Evolutionary conservation across 2,888 invertebrate species (phyloP).

Genomic region (Trachelus troglodyta): DNA sequence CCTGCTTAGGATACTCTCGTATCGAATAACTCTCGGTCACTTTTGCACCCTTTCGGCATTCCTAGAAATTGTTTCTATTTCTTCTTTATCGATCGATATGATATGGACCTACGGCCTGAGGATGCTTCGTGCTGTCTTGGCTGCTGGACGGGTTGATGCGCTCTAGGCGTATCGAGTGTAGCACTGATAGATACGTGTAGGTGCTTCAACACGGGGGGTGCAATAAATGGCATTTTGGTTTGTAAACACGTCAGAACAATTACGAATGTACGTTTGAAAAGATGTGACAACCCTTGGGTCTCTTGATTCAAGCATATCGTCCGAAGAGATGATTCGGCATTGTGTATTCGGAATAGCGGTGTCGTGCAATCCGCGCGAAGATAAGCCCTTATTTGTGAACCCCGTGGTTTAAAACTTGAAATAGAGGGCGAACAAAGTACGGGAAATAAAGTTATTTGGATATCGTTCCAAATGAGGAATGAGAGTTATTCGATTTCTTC

Average conservation of each 20-base stretch:
- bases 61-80: too few relatives aligned
- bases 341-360: conserved; percentile 35
- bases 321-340: conserved; percentile 39
- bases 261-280: conserved; percentile 59
- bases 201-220: too few relatives aligned
- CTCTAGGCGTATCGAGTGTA: too few relatives aligned
- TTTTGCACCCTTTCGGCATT: conserved; percentile 28
- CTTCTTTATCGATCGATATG: too few relatives aligned
- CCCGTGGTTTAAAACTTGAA: conserved; percentile 51
- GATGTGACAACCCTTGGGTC: conserved; percentile 38
- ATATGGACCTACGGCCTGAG: too few relatives aligned
- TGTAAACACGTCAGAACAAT: conserved; percentile 59
- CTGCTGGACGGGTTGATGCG: too few relatives aligned
- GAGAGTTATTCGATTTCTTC: too few relatives aligned
- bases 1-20: conserved; percentile 27
- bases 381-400: conserved; percentile 63
- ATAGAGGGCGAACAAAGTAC: conserved; percentile 27
- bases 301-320: conserved; percentile 16
- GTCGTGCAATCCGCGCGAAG: conserved; percentile 60
- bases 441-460: conserved; percentile 45
- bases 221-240: conserved; percentile 42
- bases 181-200: too few relatives aligned
- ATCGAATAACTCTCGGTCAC: conserved; percentile 26
- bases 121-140: too few relatives aligned
- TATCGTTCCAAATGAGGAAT: too few relatives aligned